phyloP scores from a whole-genome alignment of 2,797 vertebrate species.

The Meriones psammophilus region DNA sequence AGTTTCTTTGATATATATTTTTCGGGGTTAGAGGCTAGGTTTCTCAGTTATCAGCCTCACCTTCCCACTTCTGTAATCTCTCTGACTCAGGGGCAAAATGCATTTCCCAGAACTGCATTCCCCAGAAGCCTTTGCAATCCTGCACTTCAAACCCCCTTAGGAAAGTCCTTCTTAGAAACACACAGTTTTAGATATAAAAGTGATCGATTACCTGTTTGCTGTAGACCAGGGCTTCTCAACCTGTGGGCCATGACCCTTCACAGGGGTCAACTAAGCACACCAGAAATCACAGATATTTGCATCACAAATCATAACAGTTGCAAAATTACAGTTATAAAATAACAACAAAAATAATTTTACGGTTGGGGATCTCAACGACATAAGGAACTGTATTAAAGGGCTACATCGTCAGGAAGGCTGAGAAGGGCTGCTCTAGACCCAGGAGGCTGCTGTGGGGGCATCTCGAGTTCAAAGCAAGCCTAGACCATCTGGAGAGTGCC shows the following conservation, averaged over 20 bases:
- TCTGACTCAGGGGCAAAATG: not conserved
- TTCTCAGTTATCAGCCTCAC: not conserved
- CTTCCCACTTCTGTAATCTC: not conserved
- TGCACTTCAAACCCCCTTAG: not conserved
- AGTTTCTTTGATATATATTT: not conserved
- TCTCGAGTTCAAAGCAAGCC: not conserved
- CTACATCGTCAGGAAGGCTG: not conserved
- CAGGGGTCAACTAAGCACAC: not conserved
- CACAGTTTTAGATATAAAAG: too few relatives aligned
- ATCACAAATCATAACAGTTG: not conserved
- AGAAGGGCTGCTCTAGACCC: not conserved
- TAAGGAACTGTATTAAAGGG: not conserved
- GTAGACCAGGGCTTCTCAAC: not conserved
- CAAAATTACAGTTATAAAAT: not conserved
- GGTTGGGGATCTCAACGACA: not conserved
- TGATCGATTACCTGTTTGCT: not conserved
- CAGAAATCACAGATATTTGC: not conserved
- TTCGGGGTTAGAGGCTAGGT: too few relatives aligned
- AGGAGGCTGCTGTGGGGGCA: too few relatives aligned
- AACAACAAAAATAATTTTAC: not conserved
- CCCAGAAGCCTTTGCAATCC: not conserved
- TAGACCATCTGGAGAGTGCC: not conserved
- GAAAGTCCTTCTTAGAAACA: conserved; percentile 27
- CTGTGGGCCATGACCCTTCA: not conserved
- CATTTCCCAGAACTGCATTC: not conserved